These are phyloP conservation scores for Tragulus kanchil DNA, from an alignment of 2,113 vertebrate genomes.

Conservation along the genomic window DNA sequence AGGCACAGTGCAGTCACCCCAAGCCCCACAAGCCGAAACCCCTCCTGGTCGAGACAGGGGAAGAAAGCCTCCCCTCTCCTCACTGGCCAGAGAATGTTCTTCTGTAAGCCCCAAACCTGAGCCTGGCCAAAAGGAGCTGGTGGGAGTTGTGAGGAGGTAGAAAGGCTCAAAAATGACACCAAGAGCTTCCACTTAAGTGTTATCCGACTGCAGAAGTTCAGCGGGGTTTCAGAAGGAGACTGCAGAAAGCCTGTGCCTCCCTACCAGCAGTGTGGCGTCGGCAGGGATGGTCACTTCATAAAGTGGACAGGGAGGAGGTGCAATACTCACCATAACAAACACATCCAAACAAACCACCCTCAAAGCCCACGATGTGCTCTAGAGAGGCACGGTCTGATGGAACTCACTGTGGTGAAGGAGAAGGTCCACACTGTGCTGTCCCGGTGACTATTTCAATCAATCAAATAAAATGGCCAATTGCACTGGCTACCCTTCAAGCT, in stretches of 20 bases:
- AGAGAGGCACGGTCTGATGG: too few species aligned
- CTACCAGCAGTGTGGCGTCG: background rate
- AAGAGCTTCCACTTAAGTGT: background rate
- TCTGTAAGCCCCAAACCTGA: background rate
- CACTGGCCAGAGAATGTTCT: background rate
- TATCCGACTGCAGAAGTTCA: background rate
- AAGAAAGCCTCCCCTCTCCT: background rate
- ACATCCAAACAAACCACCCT: background rate
- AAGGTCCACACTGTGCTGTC: background rate
- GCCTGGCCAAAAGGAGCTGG: background rate
- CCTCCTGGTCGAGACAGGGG: background rate
- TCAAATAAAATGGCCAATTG: background rate
- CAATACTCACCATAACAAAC: rapidly evolving
- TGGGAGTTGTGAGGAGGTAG: background rate
- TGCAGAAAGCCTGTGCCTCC: background rate
- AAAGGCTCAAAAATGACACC: background rate
- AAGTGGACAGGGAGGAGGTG: background rate
- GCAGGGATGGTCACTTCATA: background rate
- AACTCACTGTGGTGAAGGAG: background rate
- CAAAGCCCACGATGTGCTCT: background rate
- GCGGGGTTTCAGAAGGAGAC: background rate
- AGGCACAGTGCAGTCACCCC: background rate
- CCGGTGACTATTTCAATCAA: background rate
- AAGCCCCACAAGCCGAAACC: background rate
- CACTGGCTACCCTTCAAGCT: background rate